phyloP scores from a whole-genome alignment of 1,140 invertebrate genomes.

The Contarinia nasturtii region DNA sequence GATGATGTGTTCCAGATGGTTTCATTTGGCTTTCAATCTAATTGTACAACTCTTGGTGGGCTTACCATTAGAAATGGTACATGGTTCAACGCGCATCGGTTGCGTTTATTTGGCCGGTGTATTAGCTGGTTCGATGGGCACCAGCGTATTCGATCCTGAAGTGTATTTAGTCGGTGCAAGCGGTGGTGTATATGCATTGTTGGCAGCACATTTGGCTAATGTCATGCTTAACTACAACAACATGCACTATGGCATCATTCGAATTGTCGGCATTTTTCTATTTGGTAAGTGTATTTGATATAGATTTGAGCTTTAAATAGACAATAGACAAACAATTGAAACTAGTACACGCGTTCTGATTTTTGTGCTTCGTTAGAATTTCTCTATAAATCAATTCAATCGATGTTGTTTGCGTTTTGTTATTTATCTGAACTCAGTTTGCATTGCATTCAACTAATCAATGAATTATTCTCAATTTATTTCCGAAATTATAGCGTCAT shows the following conservation, averaged over 20 bases:
- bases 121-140: constrained; percentile 78
- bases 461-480: neutral
- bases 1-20: constrained; percentile 67
- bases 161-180: constrained; percentile 87
- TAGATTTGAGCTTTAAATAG: too few species aligned
- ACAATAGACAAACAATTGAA: too few species aligned
- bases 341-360: neutral
- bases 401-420: too few species aligned
- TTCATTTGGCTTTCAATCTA: constrained; percentile 87
- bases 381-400: neutral
- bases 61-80: constrained; percentile 91
- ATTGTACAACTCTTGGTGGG: constrained; percentile 81
- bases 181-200: constrained; percentile 81
- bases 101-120: constrained; percentile 89
- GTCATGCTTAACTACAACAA: constrained; percentile 90
- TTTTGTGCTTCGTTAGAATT: neutral
- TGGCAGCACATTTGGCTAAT: constrained; percentile 88
- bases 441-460: neutral
- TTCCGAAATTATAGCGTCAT: constrained; percentile 48
- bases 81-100: constrained; percentile 72
- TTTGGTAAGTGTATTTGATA: constrained; percentile 47
- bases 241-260: constrained; percentile 85
- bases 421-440: too few species aligned
- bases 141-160: constrained; percentile 85
- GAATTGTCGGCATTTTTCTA: constrained; percentile 75